Base-by-base conservation (phyloP, 1,140 invertebrate genomes). In the Drosophila nikananu region DNA sequence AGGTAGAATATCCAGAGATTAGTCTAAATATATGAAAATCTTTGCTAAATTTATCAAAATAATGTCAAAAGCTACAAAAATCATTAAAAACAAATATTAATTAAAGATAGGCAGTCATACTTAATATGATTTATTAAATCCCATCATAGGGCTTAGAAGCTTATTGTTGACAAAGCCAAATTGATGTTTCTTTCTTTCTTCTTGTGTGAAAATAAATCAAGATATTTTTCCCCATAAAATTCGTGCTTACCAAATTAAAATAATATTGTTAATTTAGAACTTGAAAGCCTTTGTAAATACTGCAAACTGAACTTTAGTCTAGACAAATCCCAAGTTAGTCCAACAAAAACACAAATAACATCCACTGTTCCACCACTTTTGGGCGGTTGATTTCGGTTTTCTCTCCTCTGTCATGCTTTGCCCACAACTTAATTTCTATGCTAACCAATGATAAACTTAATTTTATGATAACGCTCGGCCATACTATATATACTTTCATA, bases 381-480 rank as follows among this genome's bases (percentile, higher is more conserved):
- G 23, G 39, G 30, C 39, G 17, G 19, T 35, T 41, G 23, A 27
- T 51, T 59, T 51, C 59, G 54, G 64, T 67, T 70, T 73, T 54
- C 23, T 35, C 66, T 37, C 30, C 21, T 39, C 35, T 48, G 57
- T 21, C 17, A 13, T 25, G 41, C 19, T 60, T 37, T 51, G 37
- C 17, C 27, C 68, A 54, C 72, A 86, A 71, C 41, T 89, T 90
- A 80, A 89, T 90, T 80, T 86, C 59, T 81, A 71, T 89, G 86
- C 86, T 90, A 89, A 89, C 75, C 66, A 87, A 90, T 86, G 67
- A 90, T 89, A 90, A 90, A 89, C 79, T 80, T 54, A 80, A 90
- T 73, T 89, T 90, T 90, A 86, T 81, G 86, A 90, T 89, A 89
- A 89, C 79, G 59, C 49, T n/a, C 54, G 42, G 63, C 7, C 70